Conservation (phyloP, 2,113 vertebrate species). For the Salminus brasiliensis region DNA sequence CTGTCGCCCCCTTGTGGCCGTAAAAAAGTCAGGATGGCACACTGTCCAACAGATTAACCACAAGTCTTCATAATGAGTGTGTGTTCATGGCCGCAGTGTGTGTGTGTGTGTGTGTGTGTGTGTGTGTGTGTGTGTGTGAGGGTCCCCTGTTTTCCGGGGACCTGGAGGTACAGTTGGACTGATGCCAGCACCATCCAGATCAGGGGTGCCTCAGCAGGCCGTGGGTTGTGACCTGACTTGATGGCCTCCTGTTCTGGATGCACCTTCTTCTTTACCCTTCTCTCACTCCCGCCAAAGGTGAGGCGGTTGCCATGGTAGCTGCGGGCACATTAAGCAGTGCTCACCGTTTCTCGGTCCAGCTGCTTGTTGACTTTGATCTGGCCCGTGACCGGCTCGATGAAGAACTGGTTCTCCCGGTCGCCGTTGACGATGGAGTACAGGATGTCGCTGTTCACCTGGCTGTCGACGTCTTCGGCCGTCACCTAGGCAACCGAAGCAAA, state of each 20-base stretch:
- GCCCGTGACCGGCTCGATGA: conserved; percentile 86
- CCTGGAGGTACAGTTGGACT: no score
- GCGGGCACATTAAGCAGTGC: conserved; percentile 37
- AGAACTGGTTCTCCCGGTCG: conserved; percentile 89
- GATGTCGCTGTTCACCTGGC: conserved; percentile 86
- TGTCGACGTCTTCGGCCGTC: conserved; percentile 92
- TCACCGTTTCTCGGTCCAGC: conserved; percentile 93
- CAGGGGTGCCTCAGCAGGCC: no score
- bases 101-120: no score
- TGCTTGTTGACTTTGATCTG: conserved; percentile 93
- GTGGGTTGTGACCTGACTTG: no score
- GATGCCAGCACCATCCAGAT: no score
- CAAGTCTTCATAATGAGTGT: no score
- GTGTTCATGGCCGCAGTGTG: no score
- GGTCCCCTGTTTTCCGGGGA: no score
- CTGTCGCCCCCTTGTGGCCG: no score
- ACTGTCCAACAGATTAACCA: no score
- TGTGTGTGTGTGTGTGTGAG: no score
- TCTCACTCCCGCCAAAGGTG: background rate
- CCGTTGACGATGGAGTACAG: conserved; percentile 90
- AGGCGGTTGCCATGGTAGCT: conserved; percentile 21
- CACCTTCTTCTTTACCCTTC: background rate
- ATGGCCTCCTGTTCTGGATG: background rate
- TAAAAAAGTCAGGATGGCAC: no score
- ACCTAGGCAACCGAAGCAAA: conserved; percentile 72